Percentiles rank a stretch among this genome's conserved stretches.
phyloP scores from a whole-genome alignment of 2,888 invertebrate genomes.

The Polylopha cassiicola region DNA sequence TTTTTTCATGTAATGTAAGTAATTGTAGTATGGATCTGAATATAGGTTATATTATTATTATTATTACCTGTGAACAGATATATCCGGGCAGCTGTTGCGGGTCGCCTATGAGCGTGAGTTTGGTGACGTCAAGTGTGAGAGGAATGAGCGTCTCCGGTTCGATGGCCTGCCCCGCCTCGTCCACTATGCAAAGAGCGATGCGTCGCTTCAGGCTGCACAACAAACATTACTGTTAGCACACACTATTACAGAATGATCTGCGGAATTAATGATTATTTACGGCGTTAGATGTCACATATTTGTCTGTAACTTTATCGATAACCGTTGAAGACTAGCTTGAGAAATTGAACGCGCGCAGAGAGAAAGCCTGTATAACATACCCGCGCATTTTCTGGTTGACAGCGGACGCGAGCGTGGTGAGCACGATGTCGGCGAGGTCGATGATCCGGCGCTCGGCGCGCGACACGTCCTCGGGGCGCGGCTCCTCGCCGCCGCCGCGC shows the following conservation, averaged over 20 bases:
- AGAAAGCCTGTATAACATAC: slow-evolving; percentile 29
- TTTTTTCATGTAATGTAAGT: not conserved
- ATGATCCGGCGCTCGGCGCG: slow-evolving; percentile 60
- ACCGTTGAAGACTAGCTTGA: too few species aligned
- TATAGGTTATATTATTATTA: too few species aligned
- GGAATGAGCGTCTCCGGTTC: slow-evolving; percentile 91
- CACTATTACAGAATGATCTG: too few species aligned
- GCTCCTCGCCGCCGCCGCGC: slow-evolving; percentile 30
- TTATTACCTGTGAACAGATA: slow-evolving; percentile 81
- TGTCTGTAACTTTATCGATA: too few species aligned
- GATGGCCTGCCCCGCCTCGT: slow-evolving; percentile 92
- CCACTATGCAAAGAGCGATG: slow-evolving; percentile 84
- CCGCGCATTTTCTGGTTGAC: slow-evolving; percentile 57
- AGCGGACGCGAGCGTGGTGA: slow-evolving; percentile 82
- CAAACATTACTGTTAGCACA: not conserved
- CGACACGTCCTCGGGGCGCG: slow-evolving; percentile 45
- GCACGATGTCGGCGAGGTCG: slow-evolving; percentile 81
- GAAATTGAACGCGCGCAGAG: too few species aligned
- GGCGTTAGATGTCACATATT: too few species aligned
- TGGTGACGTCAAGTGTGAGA: slow-evolving; percentile 83
- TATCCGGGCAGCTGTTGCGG: slow-evolving; percentile 90
- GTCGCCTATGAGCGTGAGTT: slow-evolving; percentile 90
- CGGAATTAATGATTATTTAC: too few species aligned
- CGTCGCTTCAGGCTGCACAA: slow-evolving; percentile 50
- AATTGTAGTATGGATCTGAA: slow-evolving; percentile 23